These are phyloP conservation scores for Ormyrus thymus DNA, from an alignment of 2,888 invertebrate species.

Conservation along the genomic window DNA sequence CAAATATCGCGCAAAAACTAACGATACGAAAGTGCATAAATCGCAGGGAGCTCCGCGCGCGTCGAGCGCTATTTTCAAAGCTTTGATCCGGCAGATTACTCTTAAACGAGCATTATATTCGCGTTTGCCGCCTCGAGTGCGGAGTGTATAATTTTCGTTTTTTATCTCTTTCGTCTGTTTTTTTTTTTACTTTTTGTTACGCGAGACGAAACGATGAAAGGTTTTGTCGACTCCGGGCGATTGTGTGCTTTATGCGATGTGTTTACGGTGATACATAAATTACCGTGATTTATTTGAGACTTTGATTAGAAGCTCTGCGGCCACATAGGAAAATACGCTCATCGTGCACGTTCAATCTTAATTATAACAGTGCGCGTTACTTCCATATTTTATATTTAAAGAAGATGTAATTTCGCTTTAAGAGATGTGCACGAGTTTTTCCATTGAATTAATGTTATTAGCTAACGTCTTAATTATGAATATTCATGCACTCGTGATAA, in stretches of 20 bases:
- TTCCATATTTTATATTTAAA: conserved; percentile 47
- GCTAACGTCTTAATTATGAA: conserved; percentile 28
- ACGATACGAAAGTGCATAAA: too few species aligned
- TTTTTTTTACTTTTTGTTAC: not conserved
- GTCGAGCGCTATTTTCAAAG: too few species aligned
- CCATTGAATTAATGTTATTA: conserved; percentile 29
- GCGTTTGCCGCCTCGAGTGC: too few species aligned
- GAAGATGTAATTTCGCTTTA: conserved; percentile 46
- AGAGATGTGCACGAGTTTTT: conserved; percentile 30
- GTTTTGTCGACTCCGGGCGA: conserved; percentile 22
- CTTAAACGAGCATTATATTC: too few species aligned
- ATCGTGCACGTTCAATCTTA: conserved; percentile 48
- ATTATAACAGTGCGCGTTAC: conserved; percentile 36
- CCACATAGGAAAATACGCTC: conserved; percentile 28
- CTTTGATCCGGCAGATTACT: too few species aligned
- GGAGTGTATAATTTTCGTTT: too few species aligned
- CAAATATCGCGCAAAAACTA: too few species aligned
- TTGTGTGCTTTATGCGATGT: conserved; percentile 39
- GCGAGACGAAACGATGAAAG: conserved; percentile 36
- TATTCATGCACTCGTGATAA: not conserved
- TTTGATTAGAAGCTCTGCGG: conserved; percentile 51
- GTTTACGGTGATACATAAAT: conserved; percentile 55
- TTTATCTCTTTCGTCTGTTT: too few species aligned
- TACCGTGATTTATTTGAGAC: conserved; percentile 53
- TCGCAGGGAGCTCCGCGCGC: too few species aligned